Evolutionary conservation across 2,113 vertebrate species (phyloP).

Genomic region (Empidonax traillii): DNA sequence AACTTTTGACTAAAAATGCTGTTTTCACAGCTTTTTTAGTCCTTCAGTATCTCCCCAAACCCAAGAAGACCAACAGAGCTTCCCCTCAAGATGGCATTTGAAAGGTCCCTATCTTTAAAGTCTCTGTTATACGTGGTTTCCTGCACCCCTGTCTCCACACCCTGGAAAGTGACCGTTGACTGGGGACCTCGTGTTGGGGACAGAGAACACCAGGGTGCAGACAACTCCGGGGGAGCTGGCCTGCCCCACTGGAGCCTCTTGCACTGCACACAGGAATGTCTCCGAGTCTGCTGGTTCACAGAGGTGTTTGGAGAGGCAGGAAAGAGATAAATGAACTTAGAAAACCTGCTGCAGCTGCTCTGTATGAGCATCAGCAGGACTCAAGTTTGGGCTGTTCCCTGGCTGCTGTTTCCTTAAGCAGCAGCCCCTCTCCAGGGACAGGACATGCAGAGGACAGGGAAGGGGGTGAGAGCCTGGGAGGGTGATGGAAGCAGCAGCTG

Average conservation of each 20-base stretch:
- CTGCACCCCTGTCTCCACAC: not conserved
- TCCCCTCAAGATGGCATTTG: not conserved
- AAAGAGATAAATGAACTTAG: not conserved
- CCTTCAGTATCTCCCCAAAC: not conserved
- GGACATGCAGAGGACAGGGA: not conserved
- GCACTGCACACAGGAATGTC: not conserved
- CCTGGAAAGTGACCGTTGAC: not conserved
- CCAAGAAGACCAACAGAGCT: not conserved
- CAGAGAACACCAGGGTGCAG: not conserved
- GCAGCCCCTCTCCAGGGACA: not conserved
- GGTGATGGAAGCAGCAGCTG: not conserved
- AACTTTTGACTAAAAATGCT: not conserved
- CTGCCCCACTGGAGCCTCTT: not conserved
- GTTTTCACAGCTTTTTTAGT: not conserved
- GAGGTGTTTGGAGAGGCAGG: not conserved
- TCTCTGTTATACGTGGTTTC: not conserved
- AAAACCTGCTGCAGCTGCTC: fast-evolving
- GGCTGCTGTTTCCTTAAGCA: not conserved
- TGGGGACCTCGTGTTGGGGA: not conserved
- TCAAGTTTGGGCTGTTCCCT: fast-evolving
- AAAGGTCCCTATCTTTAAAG: not conserved
- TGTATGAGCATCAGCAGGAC: fast-evolving
- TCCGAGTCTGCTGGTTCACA: not conserved
- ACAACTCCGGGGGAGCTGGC: too few species aligned
- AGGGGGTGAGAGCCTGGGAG: not conserved